These are phyloP conservation scores for Ecdyonurus torrentis DNA, from an alignment of 2,888 invertebrate species.

Conservation along the genomic window DNA sequence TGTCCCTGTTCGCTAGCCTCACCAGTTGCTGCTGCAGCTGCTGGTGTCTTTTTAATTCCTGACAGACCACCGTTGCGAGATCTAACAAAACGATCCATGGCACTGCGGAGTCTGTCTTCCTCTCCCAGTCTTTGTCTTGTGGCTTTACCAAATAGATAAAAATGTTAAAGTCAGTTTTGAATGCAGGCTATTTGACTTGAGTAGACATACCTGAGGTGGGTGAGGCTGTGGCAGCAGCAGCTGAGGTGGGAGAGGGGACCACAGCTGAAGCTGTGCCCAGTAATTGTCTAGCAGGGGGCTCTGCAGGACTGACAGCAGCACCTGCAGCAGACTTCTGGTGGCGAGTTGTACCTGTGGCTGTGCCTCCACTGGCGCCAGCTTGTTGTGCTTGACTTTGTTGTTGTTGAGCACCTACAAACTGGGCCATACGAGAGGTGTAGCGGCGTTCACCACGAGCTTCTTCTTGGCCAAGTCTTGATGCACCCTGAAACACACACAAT, in stretches of 20 bases:
- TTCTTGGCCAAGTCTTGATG: slow-evolving; percentile 29
- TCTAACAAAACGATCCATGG: not conserved
- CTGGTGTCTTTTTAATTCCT: slow-evolving; percentile 18
- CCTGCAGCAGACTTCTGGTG: not conserved
- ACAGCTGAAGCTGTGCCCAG: not conserved
- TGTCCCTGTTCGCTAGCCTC: not conserved
- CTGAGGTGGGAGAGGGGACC: not conserved
- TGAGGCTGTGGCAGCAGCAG: slow-evolving; percentile 23
- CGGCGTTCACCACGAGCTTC: slow-evolving; percentile 27
- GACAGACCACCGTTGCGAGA: not conserved
- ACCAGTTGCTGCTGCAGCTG: slow-evolving; percentile 16
- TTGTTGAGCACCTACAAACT: slow-evolving; percentile 5
- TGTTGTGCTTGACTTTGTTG: not conserved
- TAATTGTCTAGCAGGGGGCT: slow-evolving; percentile 12
- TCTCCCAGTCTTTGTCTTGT: not conserved
- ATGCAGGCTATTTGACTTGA: not conserved
- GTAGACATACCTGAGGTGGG: slow-evolving; percentile 23
- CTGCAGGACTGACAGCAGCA: not conserved
- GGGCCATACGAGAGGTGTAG: slow-evolving; percentile 17
- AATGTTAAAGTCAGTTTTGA: not conserved
- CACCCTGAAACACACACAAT: slow-evolving; percentile 21
- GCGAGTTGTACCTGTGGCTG: not conserved
- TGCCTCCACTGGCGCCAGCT: slow-evolving; percentile 12
- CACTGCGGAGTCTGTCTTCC: not conserved
- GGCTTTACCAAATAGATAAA: not conserved